Percentiles rank a stretch among this genome's conserved stretches.
Evolutionary conservation across 2,797 vertebrate species (phyloP).

Genomic region (Kryptolebias ocellatus): DNA sequence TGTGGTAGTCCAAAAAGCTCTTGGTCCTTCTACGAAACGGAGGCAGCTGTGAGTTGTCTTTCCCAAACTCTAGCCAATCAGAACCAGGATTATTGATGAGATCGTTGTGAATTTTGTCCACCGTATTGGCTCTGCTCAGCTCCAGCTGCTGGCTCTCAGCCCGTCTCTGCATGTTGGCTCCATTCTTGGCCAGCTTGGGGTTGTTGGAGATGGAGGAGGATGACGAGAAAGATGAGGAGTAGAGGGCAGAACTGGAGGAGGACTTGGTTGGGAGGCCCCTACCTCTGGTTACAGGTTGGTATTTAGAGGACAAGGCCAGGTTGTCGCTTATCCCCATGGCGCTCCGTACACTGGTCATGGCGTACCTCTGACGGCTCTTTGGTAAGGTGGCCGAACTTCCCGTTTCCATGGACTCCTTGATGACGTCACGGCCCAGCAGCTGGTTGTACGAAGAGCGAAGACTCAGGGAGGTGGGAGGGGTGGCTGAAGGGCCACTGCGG

Average conservation of each 20-base stretch:
- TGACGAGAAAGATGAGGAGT: constrained; percentile 87
- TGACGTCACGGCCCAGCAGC: constrained; percentile 89
- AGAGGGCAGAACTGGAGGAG: constrained; percentile 83
- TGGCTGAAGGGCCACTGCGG: constrained; percentile 80
- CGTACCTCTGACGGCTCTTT: constrained; percentile 92
- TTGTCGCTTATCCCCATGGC: constrained; percentile 90
- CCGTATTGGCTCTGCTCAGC: constrained; percentile 86
- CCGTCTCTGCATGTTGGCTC: constrained; percentile 95
- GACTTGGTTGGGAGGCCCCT: constrained; percentile 82
- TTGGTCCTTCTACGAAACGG: constrained; percentile 88
- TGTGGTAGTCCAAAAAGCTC: constrained; percentile 94
- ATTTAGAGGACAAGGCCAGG: constrained; percentile 68
- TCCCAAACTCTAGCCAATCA: constrained; percentile 89
- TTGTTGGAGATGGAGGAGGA: constrained; percentile 80
- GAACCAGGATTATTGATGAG: constrained; percentile 82
- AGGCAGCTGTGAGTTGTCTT: constrained; percentile 86
- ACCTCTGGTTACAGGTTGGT: constrained; percentile 64
- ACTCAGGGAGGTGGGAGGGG: constrained; percentile 91
- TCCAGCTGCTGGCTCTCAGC: constrained; percentile 92
- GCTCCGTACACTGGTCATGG: constrained; percentile 89
- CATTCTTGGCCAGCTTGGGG: constrained; percentile 96
- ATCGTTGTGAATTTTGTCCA: constrained; percentile 78
- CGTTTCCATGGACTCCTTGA: constrained; percentile 81
- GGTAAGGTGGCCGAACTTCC: constrained; percentile 87
- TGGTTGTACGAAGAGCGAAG: constrained; percentile 96